phyloP scores from a whole-genome alignment of 2,888 invertebrate species.

The Microctonus aethiopoides region DNA sequence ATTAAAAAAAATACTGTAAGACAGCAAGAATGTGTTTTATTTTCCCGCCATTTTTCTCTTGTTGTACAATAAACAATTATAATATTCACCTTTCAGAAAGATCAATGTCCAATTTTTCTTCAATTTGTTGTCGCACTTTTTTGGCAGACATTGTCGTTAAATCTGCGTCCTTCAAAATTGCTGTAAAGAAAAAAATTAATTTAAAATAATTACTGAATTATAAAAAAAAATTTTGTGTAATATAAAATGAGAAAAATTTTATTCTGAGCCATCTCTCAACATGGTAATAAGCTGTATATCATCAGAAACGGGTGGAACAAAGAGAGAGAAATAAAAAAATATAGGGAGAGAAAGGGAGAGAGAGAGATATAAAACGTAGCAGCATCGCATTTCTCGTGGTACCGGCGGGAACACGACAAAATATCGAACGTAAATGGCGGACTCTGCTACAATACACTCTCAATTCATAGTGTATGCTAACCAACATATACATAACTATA shows the following conservation, averaged over 20 bases:
- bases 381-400: slow-evolving; percentile 49
- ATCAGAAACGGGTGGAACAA: background rate
- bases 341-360: background rate
- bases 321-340: background rate
- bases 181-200: slow-evolving; percentile 67
- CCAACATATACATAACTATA: slow-evolving; percentile 1
- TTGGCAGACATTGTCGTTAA: slow-evolving; percentile 87
- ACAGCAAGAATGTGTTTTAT: no score
- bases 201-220: background rate
- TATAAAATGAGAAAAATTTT: background rate
- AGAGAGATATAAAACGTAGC: background rate
- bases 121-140: slow-evolving; percentile 87
- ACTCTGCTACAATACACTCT: slow-evolving; percentile 1
- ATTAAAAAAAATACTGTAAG: no score
- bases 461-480: background rate
- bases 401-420: slow-evolving; percentile 49
- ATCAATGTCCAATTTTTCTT: slow-evolving; percentile 82
- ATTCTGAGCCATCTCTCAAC: background rate
- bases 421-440: slow-evolving; percentile 58
- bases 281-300: background rate
- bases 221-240: background rate
- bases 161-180: slow-evolving; percentile 88
- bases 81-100: slow-evolving; percentile 74
- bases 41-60: no score
- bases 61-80: no score